A percentile compares a stretch with the other conserved stretches of the same genome.
Conservation (phyloP, 2,797 vertebrate genomes). For the Lates japonicus region DNA sequence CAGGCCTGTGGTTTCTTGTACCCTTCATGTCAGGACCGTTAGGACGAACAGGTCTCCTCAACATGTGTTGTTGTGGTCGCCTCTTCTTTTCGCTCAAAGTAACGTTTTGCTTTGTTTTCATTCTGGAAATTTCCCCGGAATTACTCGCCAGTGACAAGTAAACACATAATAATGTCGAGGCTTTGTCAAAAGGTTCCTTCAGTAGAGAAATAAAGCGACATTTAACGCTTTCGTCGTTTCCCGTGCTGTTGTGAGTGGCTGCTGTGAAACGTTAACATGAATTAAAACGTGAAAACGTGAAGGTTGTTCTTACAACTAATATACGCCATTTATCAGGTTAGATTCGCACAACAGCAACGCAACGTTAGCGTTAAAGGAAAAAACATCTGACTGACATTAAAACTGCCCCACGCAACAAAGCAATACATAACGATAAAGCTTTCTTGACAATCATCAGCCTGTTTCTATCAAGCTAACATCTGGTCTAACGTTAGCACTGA, state of each 20-base stretch:
- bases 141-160: not conserved
- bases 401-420: not conserved
- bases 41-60: constrained; percentile 20
- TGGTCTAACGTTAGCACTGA: constrained; percentile 34
- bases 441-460: constrained; percentile 12
- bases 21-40: constrained; percentile 17
- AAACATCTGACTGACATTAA: not conserved
- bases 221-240: not conserved
- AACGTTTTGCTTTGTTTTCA: constrained; percentile 4
- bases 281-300: not conserved
- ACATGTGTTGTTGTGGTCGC: constrained; percentile 12
- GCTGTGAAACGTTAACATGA: not conserved
- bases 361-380: not conserved
- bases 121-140: constrained; percentile 10
- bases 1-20: constrained; percentile 32
- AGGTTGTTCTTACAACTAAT: constrained; percentile 2
- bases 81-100: not conserved
- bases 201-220: not conserved
- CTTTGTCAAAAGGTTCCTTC: not conserved
- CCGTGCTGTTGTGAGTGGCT: not conserved
- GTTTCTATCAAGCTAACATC: constrained; percentile 56
- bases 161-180: not conserved
- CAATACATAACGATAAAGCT: not conserved
- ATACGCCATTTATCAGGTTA: constrained; percentile 33
- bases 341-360: not conserved